Conservation (phyloP, 2,888 invertebrate species). For the Alcis repandata region DNA sequence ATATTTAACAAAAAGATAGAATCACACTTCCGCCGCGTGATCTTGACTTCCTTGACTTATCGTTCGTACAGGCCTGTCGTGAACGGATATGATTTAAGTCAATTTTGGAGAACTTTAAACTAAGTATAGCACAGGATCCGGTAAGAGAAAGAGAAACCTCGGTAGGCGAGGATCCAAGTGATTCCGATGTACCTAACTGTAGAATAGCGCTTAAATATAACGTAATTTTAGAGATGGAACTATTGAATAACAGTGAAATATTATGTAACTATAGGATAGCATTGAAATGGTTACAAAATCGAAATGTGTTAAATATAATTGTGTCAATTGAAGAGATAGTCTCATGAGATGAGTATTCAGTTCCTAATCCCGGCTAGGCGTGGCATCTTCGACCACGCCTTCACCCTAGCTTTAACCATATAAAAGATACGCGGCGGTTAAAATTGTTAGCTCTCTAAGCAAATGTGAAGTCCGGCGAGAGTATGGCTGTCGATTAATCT, state of each 20-base stretch:
- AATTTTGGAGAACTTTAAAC: too few species aligned
- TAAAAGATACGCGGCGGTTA: conserved; percentile 56
- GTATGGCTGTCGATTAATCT: conserved; percentile 87
- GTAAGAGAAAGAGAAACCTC: too few species aligned
- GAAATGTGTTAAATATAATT: neutral
- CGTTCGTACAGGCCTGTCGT: neutral
- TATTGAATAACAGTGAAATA: too few species aligned
- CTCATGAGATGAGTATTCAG: neutral
- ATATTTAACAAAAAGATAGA: conserved; percentile 47
- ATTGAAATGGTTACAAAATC: neutral
- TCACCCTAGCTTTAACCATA: too few species aligned
- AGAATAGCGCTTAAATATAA: too few species aligned
- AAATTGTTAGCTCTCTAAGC: conserved; percentile 62
- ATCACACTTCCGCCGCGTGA: conserved; percentile 48
- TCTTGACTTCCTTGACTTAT: neutral
- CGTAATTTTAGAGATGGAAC: too few species aligned
- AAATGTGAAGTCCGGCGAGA: conserved; percentile 84
- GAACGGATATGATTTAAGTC: neutral
- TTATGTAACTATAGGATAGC: too few species aligned
- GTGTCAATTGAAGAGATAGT: neutral
- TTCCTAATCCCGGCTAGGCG: neutral
- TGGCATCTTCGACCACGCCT: too few species aligned
- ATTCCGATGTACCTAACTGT: too few species aligned
- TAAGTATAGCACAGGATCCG: too few species aligned
- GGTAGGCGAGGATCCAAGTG: too few species aligned